Evolutionary conservation across 2,113 vertebrate genomes (phyloP), one percentile per base, ranked within the genome.

Genomic region (Zosterops lateralis): DNA sequence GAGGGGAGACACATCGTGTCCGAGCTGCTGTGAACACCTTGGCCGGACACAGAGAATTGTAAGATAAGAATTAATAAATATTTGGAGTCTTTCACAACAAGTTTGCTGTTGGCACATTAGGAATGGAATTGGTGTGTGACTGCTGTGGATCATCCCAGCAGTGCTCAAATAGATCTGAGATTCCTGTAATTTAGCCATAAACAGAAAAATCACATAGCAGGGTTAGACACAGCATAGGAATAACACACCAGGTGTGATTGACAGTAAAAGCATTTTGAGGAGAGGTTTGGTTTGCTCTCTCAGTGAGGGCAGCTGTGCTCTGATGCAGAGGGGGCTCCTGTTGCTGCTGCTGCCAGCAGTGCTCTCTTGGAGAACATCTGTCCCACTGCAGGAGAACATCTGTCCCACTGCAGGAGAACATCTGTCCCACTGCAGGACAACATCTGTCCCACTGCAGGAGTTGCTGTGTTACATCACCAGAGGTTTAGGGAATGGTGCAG

Each of bases 91-190:
- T 48, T 48, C 21, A 24, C 7, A 12, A 13, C 47, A 48, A 24
- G 67, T 11, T 62, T 3, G 22, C 40, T 78, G 19, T 34, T 1
- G 8, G 45, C n/a, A 6, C 0, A 0, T 29, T 29, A 8, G 50
- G 17, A 20, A 1, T 17, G 22, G 28, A 8, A 7, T 53, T 38
- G 15, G 2, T 24, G 18, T n/a, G 18, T 24, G 34, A 1, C 3
- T 78, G 73, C 38, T 57, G 44, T 0, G 0, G 29, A 1, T 50
- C 7, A 0, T 60, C 32, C 24, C 24, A 21, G 71, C 36, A 14
- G 75, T 3, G 10, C 45, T 5, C 31, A 34, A 4, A 54, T 44
- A 1, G 12, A n/a, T 1, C 20, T 72, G 44, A 14, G 8, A 7
- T 54, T 80, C 5, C 54, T 83, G 15, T 50, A 2, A 0, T 31